A percentile compares a stretch with the other conserved stretches of the same genome.
phyloP scores from a whole-genome alignment of 2,797 vertebrate species.

The Pampus argenteus region DNA sequence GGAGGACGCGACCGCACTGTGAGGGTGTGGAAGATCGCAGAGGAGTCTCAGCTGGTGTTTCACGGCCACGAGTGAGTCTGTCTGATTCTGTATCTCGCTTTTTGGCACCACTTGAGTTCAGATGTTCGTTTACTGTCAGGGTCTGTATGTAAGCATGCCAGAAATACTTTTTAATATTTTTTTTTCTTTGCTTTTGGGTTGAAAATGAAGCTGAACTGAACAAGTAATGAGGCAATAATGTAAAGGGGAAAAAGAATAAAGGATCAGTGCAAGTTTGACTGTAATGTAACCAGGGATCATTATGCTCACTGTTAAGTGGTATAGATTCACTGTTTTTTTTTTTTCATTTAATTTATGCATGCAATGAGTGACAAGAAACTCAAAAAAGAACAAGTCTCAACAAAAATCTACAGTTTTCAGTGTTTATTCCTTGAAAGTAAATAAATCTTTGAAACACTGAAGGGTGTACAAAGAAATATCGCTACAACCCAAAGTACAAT shows the following conservation, averaged over 20 bases:
- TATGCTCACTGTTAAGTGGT: too few species aligned
- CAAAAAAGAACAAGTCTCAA: too few species aligned
- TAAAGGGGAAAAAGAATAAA: not conserved
- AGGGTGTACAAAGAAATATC: too few species aligned
- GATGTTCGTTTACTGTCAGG: not conserved
- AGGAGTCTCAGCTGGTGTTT: slow-evolving; percentile 97
- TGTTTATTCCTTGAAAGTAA: not conserved
- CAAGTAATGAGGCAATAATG: not conserved
- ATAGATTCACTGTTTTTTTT: too few species aligned
- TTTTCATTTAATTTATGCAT: not conserved
- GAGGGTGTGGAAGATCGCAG: slow-evolving; percentile 96
- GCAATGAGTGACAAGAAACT: not conserved
- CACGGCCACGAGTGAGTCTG: slow-evolving; percentile 92
- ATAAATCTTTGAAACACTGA: too few species aligned
- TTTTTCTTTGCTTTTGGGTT: not conserved
- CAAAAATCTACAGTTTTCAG: not conserved
- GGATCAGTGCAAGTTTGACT: too few species aligned
- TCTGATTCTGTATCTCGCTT: not conserved
- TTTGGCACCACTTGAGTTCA: not conserved
- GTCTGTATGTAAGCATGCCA: not conserved
- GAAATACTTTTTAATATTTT: too few species aligned
- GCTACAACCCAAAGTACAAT: too few species aligned
- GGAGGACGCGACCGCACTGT: slow-evolving; percentile 93
- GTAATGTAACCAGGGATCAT: too few species aligned
- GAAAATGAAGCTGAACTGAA: not conserved